These are phyloP conservation scores for Acanthacorydalis orientalis DNA, from an alignment of 2,888 invertebrate genomes.

Conservation along the genomic window DNA sequence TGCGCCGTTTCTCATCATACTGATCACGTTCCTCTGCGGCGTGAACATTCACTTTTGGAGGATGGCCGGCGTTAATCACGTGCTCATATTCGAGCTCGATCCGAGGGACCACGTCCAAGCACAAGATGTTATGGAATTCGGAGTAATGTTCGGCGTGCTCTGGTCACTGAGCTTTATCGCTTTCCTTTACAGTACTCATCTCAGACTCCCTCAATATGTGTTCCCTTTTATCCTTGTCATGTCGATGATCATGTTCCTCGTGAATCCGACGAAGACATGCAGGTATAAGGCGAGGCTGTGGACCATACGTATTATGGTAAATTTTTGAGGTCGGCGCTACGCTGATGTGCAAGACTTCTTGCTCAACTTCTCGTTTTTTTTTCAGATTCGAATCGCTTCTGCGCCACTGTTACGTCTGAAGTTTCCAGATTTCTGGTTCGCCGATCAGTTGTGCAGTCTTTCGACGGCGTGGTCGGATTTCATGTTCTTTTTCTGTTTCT, in stretches of 20 bases:
- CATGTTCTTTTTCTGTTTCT: slow-evolving; percentile 88
- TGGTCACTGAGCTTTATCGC: slow-evolving; percentile 85
- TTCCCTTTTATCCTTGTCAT: slow-evolving; percentile 75
- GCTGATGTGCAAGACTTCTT: background rate
- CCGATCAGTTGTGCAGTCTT: slow-evolving; percentile 91
- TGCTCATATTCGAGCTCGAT: slow-evolving; percentile 91
- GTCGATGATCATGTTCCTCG: slow-evolving; percentile 67
- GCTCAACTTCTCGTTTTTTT: slow-evolving; percentile 7
- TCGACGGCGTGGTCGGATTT: slow-evolving; percentile 81
- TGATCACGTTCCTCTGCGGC: slow-evolving; percentile 87
- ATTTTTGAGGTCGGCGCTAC: slow-evolving; percentile 19
- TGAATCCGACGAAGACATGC: slow-evolving; percentile 86
- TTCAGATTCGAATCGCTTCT: slow-evolving; percentile 63
- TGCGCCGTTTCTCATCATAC: slow-evolving; percentile 79
- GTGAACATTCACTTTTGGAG: slow-evolving; percentile 96
- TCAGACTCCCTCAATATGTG: slow-evolving; percentile 82
- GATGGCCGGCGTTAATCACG: slow-evolving; percentile 94
- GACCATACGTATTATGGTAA: slow-evolving; percentile 76
- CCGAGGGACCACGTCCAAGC: slow-evolving; percentile 87
- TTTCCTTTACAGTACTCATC: slow-evolving; percentile 60
- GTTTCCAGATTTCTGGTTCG: slow-evolving; percentile 98
- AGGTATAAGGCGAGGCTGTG: slow-evolving; percentile 88
- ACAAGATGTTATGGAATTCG: slow-evolving; percentile 87
- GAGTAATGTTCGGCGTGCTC: slow-evolving; percentile 83
- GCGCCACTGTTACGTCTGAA: slow-evolving; percentile 89